phyloP scores from a whole-genome alignment of 2,888 invertebrate genomes.

The Nomada fucata region DNA sequence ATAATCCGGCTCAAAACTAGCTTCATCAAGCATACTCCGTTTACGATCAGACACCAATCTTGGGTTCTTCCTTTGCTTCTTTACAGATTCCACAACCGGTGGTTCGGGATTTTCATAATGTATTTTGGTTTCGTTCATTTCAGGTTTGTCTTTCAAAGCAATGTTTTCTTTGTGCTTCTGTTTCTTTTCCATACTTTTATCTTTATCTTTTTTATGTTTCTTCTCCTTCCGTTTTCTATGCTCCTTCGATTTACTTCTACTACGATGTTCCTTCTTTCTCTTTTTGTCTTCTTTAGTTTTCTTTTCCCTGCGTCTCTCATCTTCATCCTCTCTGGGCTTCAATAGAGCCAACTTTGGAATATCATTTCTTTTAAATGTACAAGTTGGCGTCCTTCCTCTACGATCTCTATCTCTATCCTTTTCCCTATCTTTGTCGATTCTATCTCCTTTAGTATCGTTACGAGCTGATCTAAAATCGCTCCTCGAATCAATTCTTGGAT shows the following conservation, averaged over 20 bases:
- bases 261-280: constrained; percentile 80
- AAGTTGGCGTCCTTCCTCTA: constrained; percentile 77
- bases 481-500: constrained; percentile 65
- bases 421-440: constrained; percentile 83
- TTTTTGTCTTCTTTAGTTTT: constrained; percentile 76
- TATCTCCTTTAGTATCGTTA: constrained; percentile 72
- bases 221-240: constrained; percentile 84
- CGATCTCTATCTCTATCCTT: constrained; percentile 79
- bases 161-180: constrained; percentile 80
- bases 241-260: constrained; percentile 80
- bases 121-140: constrained; percentile 67
- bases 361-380: constrained; percentile 70
- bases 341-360: constrained; percentile 65
- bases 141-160: constrained; percentile 71
- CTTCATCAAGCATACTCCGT: constrained; percentile 89
- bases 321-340: constrained; percentile 76
- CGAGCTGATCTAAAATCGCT: constrained; percentile 71
- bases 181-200: constrained; percentile 80
- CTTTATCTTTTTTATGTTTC: constrained; percentile 84
- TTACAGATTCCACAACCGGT: constrained; percentile 71
- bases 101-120: constrained; percentile 65
- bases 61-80: constrained; percentile 79
- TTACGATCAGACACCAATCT: constrained; percentile 86
- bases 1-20: constrained; percentile 91
- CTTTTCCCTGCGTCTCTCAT: constrained; percentile 75